Evolutionary conservation across 2,113 vertebrate genomes (phyloP).

Genomic region (Stegostoma tigrinum): DNA sequence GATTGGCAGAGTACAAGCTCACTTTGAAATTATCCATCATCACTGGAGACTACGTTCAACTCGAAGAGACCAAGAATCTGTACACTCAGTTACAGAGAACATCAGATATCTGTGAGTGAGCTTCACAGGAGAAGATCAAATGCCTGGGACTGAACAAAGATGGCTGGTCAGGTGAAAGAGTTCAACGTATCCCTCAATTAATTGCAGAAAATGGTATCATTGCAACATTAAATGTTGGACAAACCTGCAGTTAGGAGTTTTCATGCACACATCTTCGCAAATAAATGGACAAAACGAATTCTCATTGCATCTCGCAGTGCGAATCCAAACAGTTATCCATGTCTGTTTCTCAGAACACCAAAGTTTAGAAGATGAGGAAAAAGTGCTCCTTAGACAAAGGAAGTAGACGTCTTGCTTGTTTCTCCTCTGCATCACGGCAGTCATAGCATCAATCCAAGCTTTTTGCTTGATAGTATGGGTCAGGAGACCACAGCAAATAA

Average conservation of each 20-base stretch:
- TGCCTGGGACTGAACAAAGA: not conserved
- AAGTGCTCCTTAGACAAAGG: not conserved
- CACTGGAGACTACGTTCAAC: not conserved
- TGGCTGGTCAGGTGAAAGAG: not conserved
- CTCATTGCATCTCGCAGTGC: not conserved
- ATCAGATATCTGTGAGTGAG: not conserved
- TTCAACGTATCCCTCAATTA: not conserved
- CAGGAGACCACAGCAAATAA: not conserved
- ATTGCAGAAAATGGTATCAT: not conserved
- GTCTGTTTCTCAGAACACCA: not conserved
- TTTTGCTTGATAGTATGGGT: not conserved
- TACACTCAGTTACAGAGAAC: conserved; percentile 32
- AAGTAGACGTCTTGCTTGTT: not conserved
- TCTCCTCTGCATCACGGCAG: not conserved
- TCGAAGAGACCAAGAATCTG: conserved; percentile 5
- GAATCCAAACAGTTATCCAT: not conserved
- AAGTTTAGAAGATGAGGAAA: not conserved
- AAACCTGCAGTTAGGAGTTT: not conserved
- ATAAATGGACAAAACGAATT: not conserved
- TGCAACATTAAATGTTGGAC: not conserved
- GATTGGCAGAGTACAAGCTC: not conserved
- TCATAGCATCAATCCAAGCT: not conserved
- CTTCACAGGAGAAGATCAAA: not conserved
- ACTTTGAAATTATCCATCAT: not conserved
- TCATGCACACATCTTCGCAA: not conserved